phyloP scores from a whole-genome alignment of 2,113 vertebrate genomes.

The Oncorhynchus kisutch region DNA sequence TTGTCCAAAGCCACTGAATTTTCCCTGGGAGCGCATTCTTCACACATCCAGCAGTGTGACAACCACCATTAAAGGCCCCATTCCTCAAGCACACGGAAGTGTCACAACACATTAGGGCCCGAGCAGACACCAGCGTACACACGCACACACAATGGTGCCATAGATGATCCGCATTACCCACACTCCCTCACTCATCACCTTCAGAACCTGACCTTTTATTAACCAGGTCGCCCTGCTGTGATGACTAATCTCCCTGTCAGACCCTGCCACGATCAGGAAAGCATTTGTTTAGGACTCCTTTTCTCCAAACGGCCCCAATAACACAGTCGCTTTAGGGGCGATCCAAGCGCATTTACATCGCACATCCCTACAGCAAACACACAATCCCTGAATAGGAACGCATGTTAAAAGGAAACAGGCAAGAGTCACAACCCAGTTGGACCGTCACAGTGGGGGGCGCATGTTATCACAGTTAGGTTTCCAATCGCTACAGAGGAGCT shows the following conservation, averaged over 20 bases:
- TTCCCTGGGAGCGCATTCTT: conserved; percentile 25
- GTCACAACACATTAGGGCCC: background rate
- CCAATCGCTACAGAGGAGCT: conserved; percentile 28
- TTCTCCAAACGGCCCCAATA: conserved; percentile 1
- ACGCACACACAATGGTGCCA: conserved; percentile 11
- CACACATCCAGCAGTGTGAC: conserved; percentile 23
- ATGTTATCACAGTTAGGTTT: conserved; percentile 53
- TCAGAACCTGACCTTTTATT: conserved; percentile 35
- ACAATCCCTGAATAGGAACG: conserved; percentile 35
- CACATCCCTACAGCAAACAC: conserved; percentile 11
- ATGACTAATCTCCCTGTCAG: conserved; percentile 61
- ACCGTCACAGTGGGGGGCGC: conserved; percentile 53
- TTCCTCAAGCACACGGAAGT: background rate
- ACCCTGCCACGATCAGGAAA: background rate
- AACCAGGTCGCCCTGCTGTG: conserved; percentile 49
- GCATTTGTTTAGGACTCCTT: background rate
- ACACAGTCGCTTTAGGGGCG: conserved; percentile 38
- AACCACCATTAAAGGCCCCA: background rate
- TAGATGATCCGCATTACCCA: conserved; percentile 21
- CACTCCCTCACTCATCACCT: conserved; percentile 28
- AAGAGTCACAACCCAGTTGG: conserved; percentile 43
- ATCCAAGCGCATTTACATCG: conserved; percentile 36
- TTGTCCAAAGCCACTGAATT: conserved; percentile 28
- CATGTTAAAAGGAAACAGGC: conserved; percentile 46
- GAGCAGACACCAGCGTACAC: background rate